phyloP scores from a whole-genome alignment of 2,113 vertebrate genomes.

The Poecile atricapillus region DNA sequence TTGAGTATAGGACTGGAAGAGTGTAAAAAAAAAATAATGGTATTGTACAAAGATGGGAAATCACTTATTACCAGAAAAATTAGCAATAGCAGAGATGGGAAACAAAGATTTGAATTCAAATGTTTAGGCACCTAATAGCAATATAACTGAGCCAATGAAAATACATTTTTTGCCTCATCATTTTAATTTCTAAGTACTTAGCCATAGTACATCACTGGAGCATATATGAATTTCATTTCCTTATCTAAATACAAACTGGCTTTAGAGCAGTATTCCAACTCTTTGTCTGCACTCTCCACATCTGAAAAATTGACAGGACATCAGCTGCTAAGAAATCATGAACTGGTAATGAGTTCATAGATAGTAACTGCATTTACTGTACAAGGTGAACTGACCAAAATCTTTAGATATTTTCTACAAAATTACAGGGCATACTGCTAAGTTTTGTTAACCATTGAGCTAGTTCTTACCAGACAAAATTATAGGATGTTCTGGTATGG shows the following conservation, averaged over 20 bases:
- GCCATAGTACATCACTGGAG: not conserved
- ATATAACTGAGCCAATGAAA: not conserved
- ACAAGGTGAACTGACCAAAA: not conserved
- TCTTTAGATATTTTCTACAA: not conserved
- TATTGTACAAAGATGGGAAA: not conserved
- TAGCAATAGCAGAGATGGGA: not conserved
- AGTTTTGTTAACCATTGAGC: not conserved
- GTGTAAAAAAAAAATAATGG: not conserved
- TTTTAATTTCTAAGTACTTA: not conserved
- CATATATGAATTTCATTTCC: not conserved
- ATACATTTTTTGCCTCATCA: not conserved
- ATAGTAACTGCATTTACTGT: not conserved
- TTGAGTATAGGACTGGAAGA: not conserved
- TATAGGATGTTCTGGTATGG: not conserved
- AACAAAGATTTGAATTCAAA: not conserved
- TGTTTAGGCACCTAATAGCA: fast-evolving
- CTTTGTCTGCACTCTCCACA: not conserved
- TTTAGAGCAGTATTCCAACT: not conserved
- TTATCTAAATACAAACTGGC: not conserved
- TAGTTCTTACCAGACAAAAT: not conserved
- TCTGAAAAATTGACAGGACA: not conserved
- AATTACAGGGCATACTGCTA: not conserved
- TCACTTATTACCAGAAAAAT: not conserved
- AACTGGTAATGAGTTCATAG: not conserved
- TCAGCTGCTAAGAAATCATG: not conserved